Evolutionary conservation across 2,888 invertebrate genomes (phyloP).

Genomic region (Ophraella communa): DNA sequence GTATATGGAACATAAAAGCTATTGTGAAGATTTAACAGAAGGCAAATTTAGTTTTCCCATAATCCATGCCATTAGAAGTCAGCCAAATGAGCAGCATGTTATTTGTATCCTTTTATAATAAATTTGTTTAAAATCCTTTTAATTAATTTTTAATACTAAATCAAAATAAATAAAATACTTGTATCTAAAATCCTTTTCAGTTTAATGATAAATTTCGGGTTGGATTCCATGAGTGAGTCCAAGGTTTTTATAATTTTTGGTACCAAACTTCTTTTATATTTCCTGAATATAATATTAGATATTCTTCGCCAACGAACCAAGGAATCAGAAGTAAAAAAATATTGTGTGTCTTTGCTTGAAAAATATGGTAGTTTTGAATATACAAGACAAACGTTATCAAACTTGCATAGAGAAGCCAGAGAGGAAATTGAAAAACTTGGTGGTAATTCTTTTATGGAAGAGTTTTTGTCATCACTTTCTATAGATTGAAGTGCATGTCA

Average conservation of each 20-base stretch:
- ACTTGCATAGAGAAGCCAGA: conserved; percentile 76
- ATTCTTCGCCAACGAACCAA: conserved; percentile 90
- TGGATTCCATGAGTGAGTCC: too few species aligned
- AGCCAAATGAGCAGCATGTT: conserved; percentile 81
- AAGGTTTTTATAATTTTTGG: too few species aligned
- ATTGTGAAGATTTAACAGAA: conserved; percentile 96
- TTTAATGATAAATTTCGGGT: too few species aligned
- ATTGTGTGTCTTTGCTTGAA: conserved; percentile 86
- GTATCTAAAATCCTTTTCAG: too few species aligned
- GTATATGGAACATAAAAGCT: conserved; percentile 95
- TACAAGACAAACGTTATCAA: conserved; percentile 76
- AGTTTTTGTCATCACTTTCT: conserved; percentile 67
- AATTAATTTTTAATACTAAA: too few species aligned
- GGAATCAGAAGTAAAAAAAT: conserved; percentile 90
- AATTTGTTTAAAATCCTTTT: too few species aligned
- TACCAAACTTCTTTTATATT: too few species aligned
- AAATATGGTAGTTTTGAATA: conserved; percentile 89
- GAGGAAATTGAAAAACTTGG: conserved; percentile 79
- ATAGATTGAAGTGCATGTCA: conserved; percentile 33
- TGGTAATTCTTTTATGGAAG: conserved; percentile 80
- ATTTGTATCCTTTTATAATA: conserved; percentile 82
- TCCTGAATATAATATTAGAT: conserved; percentile 64
- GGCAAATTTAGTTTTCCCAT: conserved; percentile 98
- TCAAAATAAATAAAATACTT: too few species aligned
- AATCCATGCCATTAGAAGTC: conserved; percentile 86